Percentiles rank a stretch among this genome's conserved stretches.
These are phyloP conservation scores for Pangasius mekongensis DNA, from an alignment of 2,797 vertebrate genomes.

Conservation along the genomic window DNA sequence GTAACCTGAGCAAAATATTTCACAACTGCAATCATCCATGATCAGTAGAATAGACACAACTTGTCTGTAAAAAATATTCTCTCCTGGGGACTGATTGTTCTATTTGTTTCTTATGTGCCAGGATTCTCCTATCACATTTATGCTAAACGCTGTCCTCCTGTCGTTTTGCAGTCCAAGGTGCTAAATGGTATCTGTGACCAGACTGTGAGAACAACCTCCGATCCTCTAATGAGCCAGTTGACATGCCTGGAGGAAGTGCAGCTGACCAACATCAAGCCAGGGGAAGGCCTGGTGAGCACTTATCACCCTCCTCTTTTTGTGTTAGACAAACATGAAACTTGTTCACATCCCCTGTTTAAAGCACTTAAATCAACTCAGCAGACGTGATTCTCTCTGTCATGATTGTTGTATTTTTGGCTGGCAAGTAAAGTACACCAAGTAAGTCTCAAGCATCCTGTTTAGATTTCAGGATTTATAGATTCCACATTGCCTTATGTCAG, in stretches of 20 bases:
- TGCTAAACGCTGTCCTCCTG: constrained; percentile 24
- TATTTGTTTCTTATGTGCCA: background rate
- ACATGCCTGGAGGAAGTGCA: constrained; percentile 88
- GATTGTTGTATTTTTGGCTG: constrained; percentile 21
- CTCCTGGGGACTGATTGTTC: background rate
- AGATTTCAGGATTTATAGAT: constrained; percentile 13
- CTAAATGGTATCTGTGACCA: constrained; percentile 89
- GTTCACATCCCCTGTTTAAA: constrained; percentile 32
- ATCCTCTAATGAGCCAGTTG: constrained; percentile 82
- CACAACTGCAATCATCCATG: background rate
- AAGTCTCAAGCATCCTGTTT: constrained; percentile 29
- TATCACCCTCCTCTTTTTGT: constrained; percentile 7
- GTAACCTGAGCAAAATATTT: background rate
- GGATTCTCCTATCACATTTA: background rate
- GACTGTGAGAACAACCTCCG: constrained; percentile 80
- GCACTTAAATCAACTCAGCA: constrained; percentile 14
- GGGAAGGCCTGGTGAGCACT: constrained; percentile 90
- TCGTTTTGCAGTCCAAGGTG: constrained; percentile 81
- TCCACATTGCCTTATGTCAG: constrained; percentile 26
- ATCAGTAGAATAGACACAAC: background rate
- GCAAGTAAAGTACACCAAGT: constrained; percentile 11
- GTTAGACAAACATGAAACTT: constrained; percentile 32
- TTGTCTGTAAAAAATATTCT: background rate
- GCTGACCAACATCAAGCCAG: constrained; percentile 85
- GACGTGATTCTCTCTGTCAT: background rate